Evolutionary conservation across 2,797 vertebrate genomes (phyloP).

Genomic region (Onychomys leucogaster): DNA sequence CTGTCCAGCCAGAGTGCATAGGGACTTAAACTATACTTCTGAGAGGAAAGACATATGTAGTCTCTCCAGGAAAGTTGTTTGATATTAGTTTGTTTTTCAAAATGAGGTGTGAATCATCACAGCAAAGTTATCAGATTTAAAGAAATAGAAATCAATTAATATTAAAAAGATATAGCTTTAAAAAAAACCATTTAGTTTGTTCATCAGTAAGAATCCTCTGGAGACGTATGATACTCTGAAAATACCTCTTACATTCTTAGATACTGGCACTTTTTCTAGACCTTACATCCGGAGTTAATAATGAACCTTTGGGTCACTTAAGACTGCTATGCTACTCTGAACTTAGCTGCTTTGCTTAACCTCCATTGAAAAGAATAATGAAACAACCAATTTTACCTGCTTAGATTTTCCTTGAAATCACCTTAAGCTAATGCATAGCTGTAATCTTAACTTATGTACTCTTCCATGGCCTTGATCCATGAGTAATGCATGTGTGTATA

Average conservation of each 20-base stretch:
- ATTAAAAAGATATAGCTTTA: neutral
- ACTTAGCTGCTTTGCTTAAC: neutral
- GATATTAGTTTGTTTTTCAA: neutral
- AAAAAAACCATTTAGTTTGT: too few species aligned
- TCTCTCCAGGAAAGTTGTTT: neutral
- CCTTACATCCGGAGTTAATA: neutral
- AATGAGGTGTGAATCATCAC: neutral
- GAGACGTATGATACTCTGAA: neutral
- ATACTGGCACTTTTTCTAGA: neutral
- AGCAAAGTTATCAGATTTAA: neutral
- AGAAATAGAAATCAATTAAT: neutral
- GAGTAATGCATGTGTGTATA: neutral
- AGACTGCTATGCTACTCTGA: neutral
- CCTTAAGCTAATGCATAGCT: neutral
- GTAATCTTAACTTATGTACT: neutral
- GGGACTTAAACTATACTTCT: neutral
- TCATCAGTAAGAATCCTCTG: neutral
- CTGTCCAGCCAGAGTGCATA: neutral
- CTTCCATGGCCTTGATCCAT: neutral
- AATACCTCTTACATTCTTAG: neutral
- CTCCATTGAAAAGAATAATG: neutral
- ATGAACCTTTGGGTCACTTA: neutral
- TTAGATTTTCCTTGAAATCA: neutral
- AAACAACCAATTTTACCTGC: neutral
- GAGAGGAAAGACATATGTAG: neutral